Evolutionary conservation across 2,113 vertebrate species (phyloP).

Genomic region (Ailuropoda melanoleuca): DNA sequence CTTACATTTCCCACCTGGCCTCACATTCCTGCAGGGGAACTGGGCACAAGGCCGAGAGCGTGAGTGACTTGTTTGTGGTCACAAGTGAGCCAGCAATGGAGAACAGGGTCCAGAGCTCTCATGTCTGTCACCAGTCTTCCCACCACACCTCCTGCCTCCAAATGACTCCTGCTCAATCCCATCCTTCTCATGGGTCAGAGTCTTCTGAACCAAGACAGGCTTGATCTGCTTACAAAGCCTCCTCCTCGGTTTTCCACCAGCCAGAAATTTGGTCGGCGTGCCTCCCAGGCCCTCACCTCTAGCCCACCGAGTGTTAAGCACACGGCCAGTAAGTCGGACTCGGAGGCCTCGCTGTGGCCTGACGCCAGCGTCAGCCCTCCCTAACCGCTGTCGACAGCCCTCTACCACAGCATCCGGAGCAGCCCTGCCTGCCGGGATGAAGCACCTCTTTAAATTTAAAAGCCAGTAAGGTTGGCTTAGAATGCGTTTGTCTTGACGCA

Average conservation of each 20-base stretch:
- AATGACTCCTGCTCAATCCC: accelerated
- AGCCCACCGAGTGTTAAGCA: accelerated
- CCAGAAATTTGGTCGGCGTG: accelerated
- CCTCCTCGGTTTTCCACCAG: neutral
- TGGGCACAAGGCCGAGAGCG: neutral
- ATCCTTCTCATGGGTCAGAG: neutral
- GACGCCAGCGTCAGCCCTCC: neutral
- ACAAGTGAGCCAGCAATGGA: accelerated
- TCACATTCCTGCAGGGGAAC: neutral
- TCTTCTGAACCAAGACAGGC: neutral
- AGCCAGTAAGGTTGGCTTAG: neutral
- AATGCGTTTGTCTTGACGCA: neutral
- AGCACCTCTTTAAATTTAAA: neutral
- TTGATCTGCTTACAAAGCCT: accelerated
- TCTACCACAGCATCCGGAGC: neutral
- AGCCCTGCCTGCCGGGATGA: neutral
- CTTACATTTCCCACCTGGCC: neutral
- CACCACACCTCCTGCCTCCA: neutral
- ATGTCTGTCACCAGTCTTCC: neutral
- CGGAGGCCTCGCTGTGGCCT: neutral
- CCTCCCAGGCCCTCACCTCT: neutral
- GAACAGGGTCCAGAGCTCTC: neutral
- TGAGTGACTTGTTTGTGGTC: neutral
- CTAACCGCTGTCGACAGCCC: neutral
- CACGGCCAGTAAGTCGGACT: neutral